Percentiles rank a stretch among this genome's conserved stretches.
These are phyloP conservation scores for Heterocephalus glaber DNA, from an alignment of 2,113 vertebrate species.

Conservation along the genomic window DNA sequence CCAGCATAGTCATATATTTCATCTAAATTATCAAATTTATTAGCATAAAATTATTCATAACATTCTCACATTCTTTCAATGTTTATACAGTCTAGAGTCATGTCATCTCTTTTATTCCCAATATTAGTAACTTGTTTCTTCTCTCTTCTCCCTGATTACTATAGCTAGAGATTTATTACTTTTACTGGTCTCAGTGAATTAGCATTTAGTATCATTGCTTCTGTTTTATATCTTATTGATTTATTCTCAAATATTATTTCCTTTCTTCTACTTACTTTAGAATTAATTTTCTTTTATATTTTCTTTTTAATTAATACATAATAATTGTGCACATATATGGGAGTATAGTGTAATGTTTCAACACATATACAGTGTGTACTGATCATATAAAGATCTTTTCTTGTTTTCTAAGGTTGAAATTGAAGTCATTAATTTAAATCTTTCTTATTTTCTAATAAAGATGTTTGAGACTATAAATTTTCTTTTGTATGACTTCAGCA, in stretches of 20 bases:
- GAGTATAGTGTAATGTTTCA: not conserved
- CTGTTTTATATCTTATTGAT: not conserved
- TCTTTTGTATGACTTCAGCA: not conserved
- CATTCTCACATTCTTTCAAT: not conserved
- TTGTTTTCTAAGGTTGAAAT: not conserved
- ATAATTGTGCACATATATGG: not conserved
- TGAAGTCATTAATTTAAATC: not conserved
- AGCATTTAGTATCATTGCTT: not conserved
- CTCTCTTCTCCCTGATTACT: not conserved
- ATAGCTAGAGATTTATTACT: not conserved
- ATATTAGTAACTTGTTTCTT: not conserved
- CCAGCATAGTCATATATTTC: not conserved
- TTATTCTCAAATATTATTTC: not conserved
- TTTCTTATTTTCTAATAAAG: not conserved
- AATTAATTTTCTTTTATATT: not conserved
- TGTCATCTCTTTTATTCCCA: not conserved
- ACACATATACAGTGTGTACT: not conserved
- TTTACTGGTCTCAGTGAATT: not conserved
- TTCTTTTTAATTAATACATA: not conserved
- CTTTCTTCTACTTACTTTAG: slow-evolving; percentile 3
- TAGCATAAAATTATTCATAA: not conserved
- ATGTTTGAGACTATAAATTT: not conserved
- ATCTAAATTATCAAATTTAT: not conserved
- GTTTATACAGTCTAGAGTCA: not conserved
- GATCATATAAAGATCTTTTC: not conserved